Evolutionary conservation across 1,140 invertebrate genomes (phyloP), one percentile per base, ranked within the genome.

Genomic region (Manduca sexta): DNA sequence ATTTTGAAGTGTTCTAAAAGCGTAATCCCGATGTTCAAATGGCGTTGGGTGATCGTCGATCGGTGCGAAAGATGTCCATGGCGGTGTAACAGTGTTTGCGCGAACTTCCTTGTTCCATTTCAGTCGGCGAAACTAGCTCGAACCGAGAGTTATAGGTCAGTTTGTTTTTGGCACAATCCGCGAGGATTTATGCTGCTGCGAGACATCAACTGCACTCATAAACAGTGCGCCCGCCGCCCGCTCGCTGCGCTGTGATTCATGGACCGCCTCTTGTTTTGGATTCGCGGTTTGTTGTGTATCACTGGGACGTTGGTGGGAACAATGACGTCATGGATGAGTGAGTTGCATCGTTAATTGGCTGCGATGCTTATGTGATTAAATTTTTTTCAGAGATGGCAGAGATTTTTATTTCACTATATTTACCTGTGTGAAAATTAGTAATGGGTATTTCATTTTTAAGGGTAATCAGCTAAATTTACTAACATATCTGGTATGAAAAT

Each of bases 151-250:
- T 52, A 58, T 52, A 49, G 54, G 49, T 52, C 54, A 41, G 37
- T 45, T 60, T 63, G 56, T 65, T 66, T 66, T 69, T 62, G 63
- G 62, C 56, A 60, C 61, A 37, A 52, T 42, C 52, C 46, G 35
- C 40, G 17, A 56, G 43, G 61, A 70, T 70, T 70, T 70, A 70
- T 70, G 61, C 49, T 33, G 41, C 26, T 33, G 48, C 38, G 54
- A 49, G 58, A 57, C 56, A 70, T 70, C 67, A 70, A 66, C 57
- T 66, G 63, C 64, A 66, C 67, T 66, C 67, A 66, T 70, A 70
- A 70, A 70, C 59, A 59, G 56, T 55, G 57, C 52, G 30, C 42
- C 40, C 37, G 52, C 45, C 42, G n/a, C n/a, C n/a, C n/a, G n/a
- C n/a, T n/a, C n/a, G n/a, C 42, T 43, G 34, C 39, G 34, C 15